Percentiles rank a stretch among this genome's conserved stretches.
Evolutionary conservation across 2,113 vertebrate genomes (phyloP).

Genomic region (Daubentonia madagascariensis): DNA sequence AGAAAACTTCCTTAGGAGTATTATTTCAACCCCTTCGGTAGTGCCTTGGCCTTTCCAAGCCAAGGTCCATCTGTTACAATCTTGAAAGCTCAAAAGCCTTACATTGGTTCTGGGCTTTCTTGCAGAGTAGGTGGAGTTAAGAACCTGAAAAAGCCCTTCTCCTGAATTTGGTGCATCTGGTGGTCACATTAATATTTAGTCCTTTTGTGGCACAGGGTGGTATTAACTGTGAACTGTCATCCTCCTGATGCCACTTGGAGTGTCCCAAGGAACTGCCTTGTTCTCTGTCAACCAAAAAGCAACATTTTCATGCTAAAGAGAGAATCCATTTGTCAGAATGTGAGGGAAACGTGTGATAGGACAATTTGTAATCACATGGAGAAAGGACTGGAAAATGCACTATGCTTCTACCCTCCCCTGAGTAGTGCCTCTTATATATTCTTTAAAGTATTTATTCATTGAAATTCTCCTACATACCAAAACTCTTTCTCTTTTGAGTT

Average conservation of each 20-base stretch:
- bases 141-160: neutral
- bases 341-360: neutral
- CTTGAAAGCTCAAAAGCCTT: neutral
- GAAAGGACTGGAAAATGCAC: neutral
- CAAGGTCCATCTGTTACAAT: neutral
- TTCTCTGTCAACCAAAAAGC: neutral
- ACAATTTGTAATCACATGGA: neutral
- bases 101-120: neutral
- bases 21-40: neutral
- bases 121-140: neutral
- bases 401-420: neutral
- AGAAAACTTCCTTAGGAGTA: neutral
- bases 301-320: neutral
- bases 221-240: neutral
- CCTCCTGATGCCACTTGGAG: neutral
- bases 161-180: neutral
- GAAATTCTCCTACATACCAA: neutral
- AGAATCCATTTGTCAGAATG: neutral
- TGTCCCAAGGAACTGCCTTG: neutral
- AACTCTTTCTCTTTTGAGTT: neutral
- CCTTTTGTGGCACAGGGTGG: neutral
- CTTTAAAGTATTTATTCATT: slow-evolving; percentile 58
- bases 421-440: slow-evolving; percentile 34
- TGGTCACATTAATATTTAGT: neutral
- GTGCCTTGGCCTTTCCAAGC: neutral